Percentiles rank a stretch among this genome's conserved stretches.
phyloP scores from a whole-genome alignment of 2,888 invertebrate species.

The Clepsis dumicolana region DNA sequence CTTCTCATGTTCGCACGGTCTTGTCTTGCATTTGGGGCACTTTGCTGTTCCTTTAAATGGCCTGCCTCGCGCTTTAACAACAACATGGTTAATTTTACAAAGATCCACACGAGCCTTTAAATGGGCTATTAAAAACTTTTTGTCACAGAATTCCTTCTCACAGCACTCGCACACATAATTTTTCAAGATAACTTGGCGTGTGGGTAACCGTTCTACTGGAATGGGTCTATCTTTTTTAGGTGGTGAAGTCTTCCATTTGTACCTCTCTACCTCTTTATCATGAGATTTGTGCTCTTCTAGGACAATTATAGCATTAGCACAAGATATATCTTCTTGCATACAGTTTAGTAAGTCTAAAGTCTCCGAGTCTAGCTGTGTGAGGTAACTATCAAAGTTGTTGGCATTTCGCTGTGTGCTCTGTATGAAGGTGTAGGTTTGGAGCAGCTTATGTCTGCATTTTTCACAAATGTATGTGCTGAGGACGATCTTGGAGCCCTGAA shows the following conservation, averaged over 20 bases:
- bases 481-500: slow-evolving; percentile 30
- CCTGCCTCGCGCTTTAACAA: background rate
- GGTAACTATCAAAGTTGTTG: slow-evolving; percentile 14
- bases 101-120: slow-evolving; percentile 19
- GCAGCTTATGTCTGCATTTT: slow-evolving; percentile 20
- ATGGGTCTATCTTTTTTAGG: background rate
- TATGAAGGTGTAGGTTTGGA: slow-evolving; percentile 28
- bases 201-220: background rate
- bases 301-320: slow-evolving; percentile 38
- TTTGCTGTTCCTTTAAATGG: background rate
- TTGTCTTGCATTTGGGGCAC: slow-evolving; percentile 29
- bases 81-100: slow-evolving; percentile 7
- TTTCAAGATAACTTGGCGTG: background rate
- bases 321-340: slow-evolving; percentile 31
- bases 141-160: slow-evolving; percentile 34
- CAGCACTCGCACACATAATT: slow-evolving; percentile 33
- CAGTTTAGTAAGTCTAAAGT: slow-evolving; percentile 32
- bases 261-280: slow-evolving; percentile 12
- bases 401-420: slow-evolving; percentile 8
- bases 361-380: slow-evolving; percentile 31
- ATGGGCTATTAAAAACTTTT: slow-evolving; percentile 33
- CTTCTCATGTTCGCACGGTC: slow-evolving; percentile 30
- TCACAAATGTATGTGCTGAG: slow-evolving; percentile 32
- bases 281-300: slow-evolving; percentile 17
- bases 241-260: slow-evolving; percentile 16